Evolutionary conservation across 1,140 invertebrate genomes (phyloP), one percentile per base, ranked within the genome.

Genomic region (Heliconius melpomene): DNA sequence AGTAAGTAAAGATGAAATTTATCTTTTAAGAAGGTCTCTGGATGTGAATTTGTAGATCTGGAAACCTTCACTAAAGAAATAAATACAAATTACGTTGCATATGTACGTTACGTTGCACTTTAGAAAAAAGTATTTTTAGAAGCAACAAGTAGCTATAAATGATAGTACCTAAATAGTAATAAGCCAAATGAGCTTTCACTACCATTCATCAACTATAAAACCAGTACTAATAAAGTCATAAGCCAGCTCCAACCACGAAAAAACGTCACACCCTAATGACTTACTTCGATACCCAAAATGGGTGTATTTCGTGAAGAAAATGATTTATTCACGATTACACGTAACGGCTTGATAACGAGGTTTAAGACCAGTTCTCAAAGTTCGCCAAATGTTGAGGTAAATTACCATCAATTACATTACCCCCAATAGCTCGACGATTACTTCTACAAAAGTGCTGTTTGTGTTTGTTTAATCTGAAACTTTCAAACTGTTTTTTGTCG

Each of bases 261-360:
- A 72, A 38, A 72, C 70, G n/a, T 32, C 60, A 72, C 13, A 66
- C 71, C 38, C 46, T 77, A 80, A 80, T 80, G 26, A 77, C 75
- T 80, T 40, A 80, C 57, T 80, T 74, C 40, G 72, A 79, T 76
- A 72, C 52, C 70, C 80, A 36, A 82, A 82, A 82, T 75, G 80
- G 74, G 46, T 72, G 32, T 78, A 78, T 82, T 78, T 72, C 76
- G 80, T 82, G 76, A 73, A 78, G 18, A 78, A 72, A 78, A 82
- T 74, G 40, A 78, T 81, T 82, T 82, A 52, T 71, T 75, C 77
- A 72, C 74, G 46, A 78, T 82, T 82, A 82, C 32, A 46, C 71
- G 76, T 80, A 57, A 80, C 79, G 70, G 29, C 26, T 70, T 80
- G 71, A 80, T 77, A 80, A 77, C 79, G 54, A 46, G 70, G 50